Evolutionary conservation across 1,140 invertebrate species (phyloP), one percentile per base, ranked within the genome.

Genomic region (Drosophila kohkoa): DNA sequence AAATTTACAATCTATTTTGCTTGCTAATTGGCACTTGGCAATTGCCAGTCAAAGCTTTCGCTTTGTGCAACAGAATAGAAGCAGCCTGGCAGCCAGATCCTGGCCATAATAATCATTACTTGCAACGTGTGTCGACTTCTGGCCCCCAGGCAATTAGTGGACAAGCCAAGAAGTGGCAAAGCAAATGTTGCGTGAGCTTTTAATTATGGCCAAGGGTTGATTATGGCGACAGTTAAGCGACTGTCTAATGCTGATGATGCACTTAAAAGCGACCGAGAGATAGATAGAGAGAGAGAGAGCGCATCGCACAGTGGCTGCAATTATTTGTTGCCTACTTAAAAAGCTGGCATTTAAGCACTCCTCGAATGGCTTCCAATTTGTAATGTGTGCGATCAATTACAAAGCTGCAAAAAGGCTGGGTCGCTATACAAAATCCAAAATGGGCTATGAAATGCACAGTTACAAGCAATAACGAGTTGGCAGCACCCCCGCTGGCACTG

Each of bases 1-100:
- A 81, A 89, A 89, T 90, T 77, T 89, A 82, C 81, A 90, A 89
- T 90, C 81, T 89, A 89, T 85, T 89, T 89, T 89, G 76, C 86
- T 90, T 89, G 65, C 86, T 89, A 89, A 89, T 89, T 89, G 86
- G 86, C 85, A 89, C 85, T 89, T 89, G 86, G 83, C 83, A 75
- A 66, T 74, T 74, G 63, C 71, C 70, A 35, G 49, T 1, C 1
- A 16, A 16, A 16, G 16, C 77, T 80, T 70, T 75, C 25, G 49
- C 81, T 78, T 74, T 75, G 65, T 78, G 65, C 71, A 41, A 10
- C 35, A 38, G 35, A 10, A 38, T 32, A 48, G 13, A 48, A 30
- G 13, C 51, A 20, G 48, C 28, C 48, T 41, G 66, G 62, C 54
- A 75, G 73, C 67, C 46, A 70, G 54, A 60, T 79, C 45, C 65